Conservation (phyloP, 2,888 invertebrate species). For the Steinernema hermaphroditum region DNA sequence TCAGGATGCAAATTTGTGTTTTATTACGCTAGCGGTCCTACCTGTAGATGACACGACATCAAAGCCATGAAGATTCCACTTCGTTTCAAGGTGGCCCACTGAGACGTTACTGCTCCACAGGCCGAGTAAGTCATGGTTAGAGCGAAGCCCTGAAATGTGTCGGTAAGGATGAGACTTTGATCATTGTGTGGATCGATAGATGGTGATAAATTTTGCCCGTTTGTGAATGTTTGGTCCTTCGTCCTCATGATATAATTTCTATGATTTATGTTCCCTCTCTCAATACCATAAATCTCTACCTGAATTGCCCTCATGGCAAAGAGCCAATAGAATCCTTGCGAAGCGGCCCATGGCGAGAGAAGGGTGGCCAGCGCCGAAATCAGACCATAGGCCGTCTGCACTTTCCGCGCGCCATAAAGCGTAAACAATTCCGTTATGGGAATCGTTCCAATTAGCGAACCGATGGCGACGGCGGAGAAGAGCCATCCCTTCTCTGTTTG, state of each 20-base stretch:
- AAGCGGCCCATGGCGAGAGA: slow-evolving; percentile 42
- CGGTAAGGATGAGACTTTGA: neutral
- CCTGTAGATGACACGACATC: slow-evolving; percentile 45
- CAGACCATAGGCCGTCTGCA: slow-evolving; percentile 42
- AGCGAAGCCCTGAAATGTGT: slow-evolving; percentile 7
- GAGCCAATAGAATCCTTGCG: slow-evolving; percentile 42
- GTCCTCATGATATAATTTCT: too few relatives aligned
- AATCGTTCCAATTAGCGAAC: slow-evolving; percentile 28
- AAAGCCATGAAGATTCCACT: slow-evolving; percentile 47
- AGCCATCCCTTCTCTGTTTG: slow-evolving; percentile 8
- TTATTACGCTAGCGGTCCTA: too few relatives aligned
- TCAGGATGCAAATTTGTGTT: too few relatives aligned
- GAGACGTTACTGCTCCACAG: neutral
- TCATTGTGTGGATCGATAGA: too few relatives aligned
- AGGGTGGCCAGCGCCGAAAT: slow-evolving; percentile 45
- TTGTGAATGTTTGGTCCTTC: too few relatives aligned
- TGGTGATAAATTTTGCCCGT: too few relatives aligned
- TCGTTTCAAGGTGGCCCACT: slow-evolving; percentile 45
- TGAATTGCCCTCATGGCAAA: slow-evolving; percentile 42
- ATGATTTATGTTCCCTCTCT: too few relatives aligned
- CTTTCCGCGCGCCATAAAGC: slow-evolving; percentile 36
- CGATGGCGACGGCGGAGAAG: slow-evolving; percentile 33
- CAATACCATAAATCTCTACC: too few relatives aligned
- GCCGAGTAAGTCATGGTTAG: slow-evolving; percentile 22
- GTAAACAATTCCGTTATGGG: slow-evolving; percentile 29